These are phyloP conservation scores for Anisognathus igniventris DNA, from an alignment of 2,797 vertebrate species.

Conservation along the genomic window DNA sequence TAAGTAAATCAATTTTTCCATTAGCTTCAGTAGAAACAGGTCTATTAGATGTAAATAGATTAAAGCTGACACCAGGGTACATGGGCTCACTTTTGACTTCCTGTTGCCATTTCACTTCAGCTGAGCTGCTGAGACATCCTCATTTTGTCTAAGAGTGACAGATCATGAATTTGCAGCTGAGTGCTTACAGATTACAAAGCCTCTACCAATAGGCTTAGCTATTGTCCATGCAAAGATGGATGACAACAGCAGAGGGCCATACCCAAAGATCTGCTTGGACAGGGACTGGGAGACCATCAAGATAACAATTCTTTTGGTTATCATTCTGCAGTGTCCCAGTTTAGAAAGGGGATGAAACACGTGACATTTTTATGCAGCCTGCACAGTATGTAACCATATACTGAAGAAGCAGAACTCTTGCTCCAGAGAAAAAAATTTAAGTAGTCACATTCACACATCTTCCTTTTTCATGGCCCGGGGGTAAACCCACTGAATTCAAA, in stretches of 20 bases:
- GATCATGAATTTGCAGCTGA: neutral
- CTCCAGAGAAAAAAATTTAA: neutral
- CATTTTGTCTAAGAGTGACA: neutral
- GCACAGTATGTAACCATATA: neutral
- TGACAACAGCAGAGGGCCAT: neutral
- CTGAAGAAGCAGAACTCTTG: neutral
- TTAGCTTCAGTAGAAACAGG: neutral
- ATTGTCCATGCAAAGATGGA: neutral
- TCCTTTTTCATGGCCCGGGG: neutral
- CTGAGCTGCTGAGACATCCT: neutral
- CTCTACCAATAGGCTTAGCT: neutral
- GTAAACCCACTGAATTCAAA: neutral
- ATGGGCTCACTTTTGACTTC: neutral
- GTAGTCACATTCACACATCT: neutral
- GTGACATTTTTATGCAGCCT: neutral
- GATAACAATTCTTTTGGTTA: neutral
- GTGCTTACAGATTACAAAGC: neutral
- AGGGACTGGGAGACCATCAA: neutral
- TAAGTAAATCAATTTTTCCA: neutral
- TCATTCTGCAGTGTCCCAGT: neutral
- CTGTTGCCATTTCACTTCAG: constrained; percentile 1
- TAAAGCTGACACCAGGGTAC: neutral
- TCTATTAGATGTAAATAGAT: neutral
- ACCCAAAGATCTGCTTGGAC: neutral
- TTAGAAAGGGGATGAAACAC: neutral